Evolutionary conservation across 2,888 invertebrate species (phyloP).

Genomic region (Liposcelis brunnea): DNA sequence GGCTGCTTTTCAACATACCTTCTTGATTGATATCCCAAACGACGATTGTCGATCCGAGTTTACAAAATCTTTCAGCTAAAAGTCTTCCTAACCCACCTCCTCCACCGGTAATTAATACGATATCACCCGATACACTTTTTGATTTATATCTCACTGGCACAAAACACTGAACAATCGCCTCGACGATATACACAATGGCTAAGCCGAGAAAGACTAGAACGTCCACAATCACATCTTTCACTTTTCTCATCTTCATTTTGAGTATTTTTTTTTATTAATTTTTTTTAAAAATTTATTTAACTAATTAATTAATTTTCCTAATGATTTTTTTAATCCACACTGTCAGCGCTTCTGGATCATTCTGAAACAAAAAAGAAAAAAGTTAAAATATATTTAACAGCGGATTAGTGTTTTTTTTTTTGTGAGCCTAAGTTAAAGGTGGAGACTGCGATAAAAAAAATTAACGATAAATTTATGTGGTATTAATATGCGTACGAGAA

Average conservation of each 20-base stretch:
- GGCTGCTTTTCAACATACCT: conserved; percentile 42
- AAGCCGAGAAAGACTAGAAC: conserved; percentile 35
- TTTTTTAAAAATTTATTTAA: too few relatives aligned
- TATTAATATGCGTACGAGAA: too few relatives aligned
- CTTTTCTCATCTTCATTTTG: neutral
- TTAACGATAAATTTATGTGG: too few relatives aligned
- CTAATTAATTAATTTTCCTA: too few relatives aligned
- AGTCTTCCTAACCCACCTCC: conserved; percentile 73
- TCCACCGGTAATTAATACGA: conserved; percentile 77
- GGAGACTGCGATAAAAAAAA: too few relatives aligned
- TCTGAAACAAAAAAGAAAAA: too few relatives aligned
- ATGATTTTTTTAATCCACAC: too few relatives aligned
- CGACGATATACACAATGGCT: conserved; percentile 31
- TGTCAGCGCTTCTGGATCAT: too few relatives aligned
- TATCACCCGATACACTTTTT: conserved; percentile 34
- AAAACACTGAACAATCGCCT: conserved; percentile 31
- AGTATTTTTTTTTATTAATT: too few relatives aligned
- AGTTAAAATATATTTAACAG: too few relatives aligned
- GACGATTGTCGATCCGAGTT: conserved; percentile 60
- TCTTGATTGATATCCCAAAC: conserved; percentile 79
- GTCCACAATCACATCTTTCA: conserved; percentile 29
- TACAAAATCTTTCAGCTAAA: conserved; percentile 37
- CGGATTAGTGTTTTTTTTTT: too few relatives aligned
- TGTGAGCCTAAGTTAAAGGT: too few relatives aligned
- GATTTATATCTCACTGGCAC: conserved; percentile 35